Base-by-base conservation (phyloP, 1,140 invertebrate species). In the Camponotus pennsylvanicus region DNA sequence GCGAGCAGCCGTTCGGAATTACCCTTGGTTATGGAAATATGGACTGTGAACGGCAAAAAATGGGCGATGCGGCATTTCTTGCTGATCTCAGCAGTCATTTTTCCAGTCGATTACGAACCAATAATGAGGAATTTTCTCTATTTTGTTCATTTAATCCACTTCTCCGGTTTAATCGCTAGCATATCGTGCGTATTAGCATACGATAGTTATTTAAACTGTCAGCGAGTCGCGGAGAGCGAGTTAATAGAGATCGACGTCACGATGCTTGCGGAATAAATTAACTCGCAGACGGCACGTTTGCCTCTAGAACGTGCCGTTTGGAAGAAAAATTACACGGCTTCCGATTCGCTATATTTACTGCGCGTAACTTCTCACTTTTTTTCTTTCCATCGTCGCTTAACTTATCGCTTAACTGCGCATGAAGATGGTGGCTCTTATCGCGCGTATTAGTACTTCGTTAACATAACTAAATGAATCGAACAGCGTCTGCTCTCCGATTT, bases 391-490 rank as follows among this genome's bases (percentile, higher is more conserved):
- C 64, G 42, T 18, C 21, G 3, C 9, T 69, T 61, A 84, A 61
- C 37, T 78, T 42, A 27, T 59, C 49, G 59, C 34, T 42, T 52
- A 52, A 52, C 13, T 59, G 70, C 57, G 42, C 40, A 70, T 69
- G 27, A 80, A 80, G 59, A 52, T 32, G n/a, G 9, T 45, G 40
- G n/a, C 67, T 52, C 49, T 87, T 87, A 85, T 89, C 82, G 37
- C 8, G 9, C 11, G 55, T 40, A 42, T 85, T 85, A 85, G 80
- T 79, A 61, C 75, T 61, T 88, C 82, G 67, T 89, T 89, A 89
- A 64, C 82, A 76, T 80, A 86, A 71, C 63, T 82, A 89, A 89
- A 82, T 77, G 87, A 88, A 52, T 76, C 73, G 49, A 73, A 42
- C 78, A 64, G 32, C 67, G 27, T 27, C 27, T 49, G 55, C 57